phyloP scores from a whole-genome alignment of 2,888 invertebrate genomes.

The Epiblema foenella region DNA sequence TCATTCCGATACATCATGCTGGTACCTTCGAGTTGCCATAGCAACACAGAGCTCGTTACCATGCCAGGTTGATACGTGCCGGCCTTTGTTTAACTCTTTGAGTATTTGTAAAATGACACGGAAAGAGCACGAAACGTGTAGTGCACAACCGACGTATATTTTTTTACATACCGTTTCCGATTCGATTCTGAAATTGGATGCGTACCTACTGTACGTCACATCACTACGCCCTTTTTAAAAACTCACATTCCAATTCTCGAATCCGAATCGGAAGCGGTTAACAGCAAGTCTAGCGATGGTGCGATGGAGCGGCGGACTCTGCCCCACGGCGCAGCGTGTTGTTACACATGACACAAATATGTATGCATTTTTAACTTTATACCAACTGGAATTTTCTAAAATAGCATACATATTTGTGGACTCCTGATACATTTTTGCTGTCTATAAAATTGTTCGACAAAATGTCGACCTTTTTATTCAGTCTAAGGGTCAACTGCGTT shows the following conservation, averaged over 20 bases:
- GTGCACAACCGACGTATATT: not conserved
- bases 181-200: not conserved
- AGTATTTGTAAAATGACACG: not conserved
- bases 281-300: slow-evolving; percentile 74
- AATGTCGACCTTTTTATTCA: not conserved
- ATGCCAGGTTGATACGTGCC: not conserved
- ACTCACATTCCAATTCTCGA: not conserved
- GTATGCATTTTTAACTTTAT: not conserved
- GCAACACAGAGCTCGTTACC: not conserved
- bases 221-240: not conserved
- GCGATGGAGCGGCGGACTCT: slow-evolving; percentile 75
- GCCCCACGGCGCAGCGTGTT: slow-evolving; percentile 46
- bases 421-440: not conserved
- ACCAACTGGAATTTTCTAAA: not conserved
- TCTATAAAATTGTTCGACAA: not conserved
- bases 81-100: not conserved
- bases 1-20: not conserved
- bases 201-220: not conserved
- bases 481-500: slow-evolving; percentile 13
- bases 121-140: not conserved
- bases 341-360: not conserved
- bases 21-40: not conserved
- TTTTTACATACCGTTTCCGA: not conserved
- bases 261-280: not conserved
- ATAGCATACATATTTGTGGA: not conserved